A percentile compares a stretch with the other conserved stretches of the same genome.
Conservation (phyloP, 2,888 invertebrate genomes). For the Chouioia cunea region DNA sequence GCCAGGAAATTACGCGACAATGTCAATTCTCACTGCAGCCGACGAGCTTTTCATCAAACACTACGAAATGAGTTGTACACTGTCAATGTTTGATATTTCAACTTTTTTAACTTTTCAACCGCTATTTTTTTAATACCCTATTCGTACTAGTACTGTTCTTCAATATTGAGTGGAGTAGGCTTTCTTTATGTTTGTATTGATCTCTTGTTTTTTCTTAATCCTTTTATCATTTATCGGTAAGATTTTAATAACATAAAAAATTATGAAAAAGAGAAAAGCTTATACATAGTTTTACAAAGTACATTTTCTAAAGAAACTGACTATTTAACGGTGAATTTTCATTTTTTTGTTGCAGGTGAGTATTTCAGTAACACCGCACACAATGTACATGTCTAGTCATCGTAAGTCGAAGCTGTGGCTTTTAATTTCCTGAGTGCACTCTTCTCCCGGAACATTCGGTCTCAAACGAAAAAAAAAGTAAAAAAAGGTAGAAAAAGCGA, state of each 20-base stretch:
- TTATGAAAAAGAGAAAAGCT: no score
- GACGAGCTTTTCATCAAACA: neutral
- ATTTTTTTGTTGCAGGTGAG: slow-evolving; percentile 44
- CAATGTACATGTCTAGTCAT: neutral
- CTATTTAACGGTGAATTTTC: neutral
- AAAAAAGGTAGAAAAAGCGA: slow-evolving; percentile 10
- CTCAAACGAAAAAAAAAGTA: slow-evolving; percentile 20
- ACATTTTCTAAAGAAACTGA: no score
- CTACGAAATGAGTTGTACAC: neutral
- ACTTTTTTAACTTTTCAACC: slow-evolving; percentile 1
- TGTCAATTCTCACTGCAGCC: neutral
- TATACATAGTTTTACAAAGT: no score
- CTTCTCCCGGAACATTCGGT: neutral
- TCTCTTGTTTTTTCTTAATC: no score
- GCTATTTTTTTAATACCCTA: neutral
- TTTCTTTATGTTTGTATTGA: no score
- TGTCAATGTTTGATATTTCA: neutral
- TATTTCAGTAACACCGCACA: slow-evolving; percentile 8
- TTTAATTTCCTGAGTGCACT: slow-evolving; percentile 42
- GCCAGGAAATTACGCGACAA: neutral
- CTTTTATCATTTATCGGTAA: no score
- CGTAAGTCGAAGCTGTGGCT: slow-evolving; percentile 34
- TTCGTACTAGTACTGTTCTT: slow-evolving; percentile 19
- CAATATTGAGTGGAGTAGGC: no score
- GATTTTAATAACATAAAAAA: no score